Evolutionary conservation across 2,113 vertebrate genomes (phyloP).

Genomic region (Lipophrys pholis): DNA sequence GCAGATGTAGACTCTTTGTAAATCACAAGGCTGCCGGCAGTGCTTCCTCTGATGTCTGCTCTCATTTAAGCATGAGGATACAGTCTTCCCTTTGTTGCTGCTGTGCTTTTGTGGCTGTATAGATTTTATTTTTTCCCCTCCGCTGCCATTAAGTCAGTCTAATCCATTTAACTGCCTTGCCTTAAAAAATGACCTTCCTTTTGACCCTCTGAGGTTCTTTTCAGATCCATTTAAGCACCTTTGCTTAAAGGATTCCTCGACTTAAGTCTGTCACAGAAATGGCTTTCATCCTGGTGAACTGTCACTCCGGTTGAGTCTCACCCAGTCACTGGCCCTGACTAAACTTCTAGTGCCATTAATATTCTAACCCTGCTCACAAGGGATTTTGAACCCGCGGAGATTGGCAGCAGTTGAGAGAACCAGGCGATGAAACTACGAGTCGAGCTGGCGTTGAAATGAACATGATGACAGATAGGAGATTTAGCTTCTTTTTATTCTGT

Average conservation of each 20-base stretch:
- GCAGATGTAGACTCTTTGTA: conserved; percentile 16
- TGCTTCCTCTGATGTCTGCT: conserved; percentile 41
- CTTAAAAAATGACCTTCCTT: conserved; percentile 55
- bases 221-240: conserved; percentile 45
- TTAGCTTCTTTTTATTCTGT: conserved; percentile 38
- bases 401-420: conserved; percentile 37
- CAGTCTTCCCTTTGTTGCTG: conserved; percentile 18
- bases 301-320: conserved; percentile 62
- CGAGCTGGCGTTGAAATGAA: conserved; percentile 47
- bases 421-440: conserved; percentile 30
- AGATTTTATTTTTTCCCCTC: conserved; percentile 38
- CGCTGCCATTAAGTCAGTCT: conserved; percentile 52
- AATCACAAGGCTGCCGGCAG: conserved; percentile 41
- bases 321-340: conserved; percentile 44
- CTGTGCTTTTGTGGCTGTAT: conserved; percentile 46
- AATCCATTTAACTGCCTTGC: conserved; percentile 62
- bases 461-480: conserved; percentile 51
- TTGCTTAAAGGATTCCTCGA: conserved; percentile 49
- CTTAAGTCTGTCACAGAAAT: conserved; percentile 62
- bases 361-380: conserved; percentile 55
- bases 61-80: conserved; percentile 37
- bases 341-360: conserved; percentile 65
- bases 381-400: conserved; percentile 51
- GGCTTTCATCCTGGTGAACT: conserved; percentile 65
- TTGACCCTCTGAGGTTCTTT: conserved; percentile 49